Evolutionary conservation across 2,797 vertebrate genomes (phyloP).

Genomic region (Percopsis omiscomaycus): DNA sequence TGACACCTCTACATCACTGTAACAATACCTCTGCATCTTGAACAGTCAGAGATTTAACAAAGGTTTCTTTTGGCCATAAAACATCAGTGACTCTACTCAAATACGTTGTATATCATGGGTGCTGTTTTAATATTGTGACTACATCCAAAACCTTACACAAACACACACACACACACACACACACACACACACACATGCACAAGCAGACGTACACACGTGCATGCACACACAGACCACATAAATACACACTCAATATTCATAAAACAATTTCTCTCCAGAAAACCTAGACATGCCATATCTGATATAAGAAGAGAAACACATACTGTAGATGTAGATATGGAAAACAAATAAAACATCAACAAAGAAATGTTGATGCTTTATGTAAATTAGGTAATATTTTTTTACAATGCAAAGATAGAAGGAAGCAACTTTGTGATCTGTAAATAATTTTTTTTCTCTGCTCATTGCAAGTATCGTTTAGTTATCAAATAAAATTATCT

Average conservation of each 20-base stretch:
- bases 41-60: too few species aligned
- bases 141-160: slow-evolving; percentile 6
- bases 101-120: background rate
- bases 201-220: slow-evolving; percentile 1
- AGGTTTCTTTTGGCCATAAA: too few species aligned
- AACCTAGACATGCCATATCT: slow-evolving; percentile 26
- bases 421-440: too few species aligned
- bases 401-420: too few species aligned
- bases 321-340: slow-evolving; percentile 25
- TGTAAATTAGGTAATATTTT: background rate
- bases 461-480: too few species aligned
- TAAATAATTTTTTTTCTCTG: too few species aligned
- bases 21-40: too few species aligned
- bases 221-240: slow-evolving; percentile 5
- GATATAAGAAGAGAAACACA: slow-evolving; percentile 12
- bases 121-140: too few species aligned
- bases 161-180: slow-evolving; percentile 11
- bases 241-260: slow-evolving; percentile 6
- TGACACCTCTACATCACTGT: too few species aligned
- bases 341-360: slow-evolving; percentile 22
- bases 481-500: too few species aligned
- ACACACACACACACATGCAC: slow-evolving; percentile 14
- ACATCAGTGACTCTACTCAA: too few species aligned
- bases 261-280: slow-evolving; percentile 20
- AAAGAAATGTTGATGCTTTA: background rate